Conservation (phyloP, 2,888 invertebrate genomes). For the Seira sanloemensis region DNA sequence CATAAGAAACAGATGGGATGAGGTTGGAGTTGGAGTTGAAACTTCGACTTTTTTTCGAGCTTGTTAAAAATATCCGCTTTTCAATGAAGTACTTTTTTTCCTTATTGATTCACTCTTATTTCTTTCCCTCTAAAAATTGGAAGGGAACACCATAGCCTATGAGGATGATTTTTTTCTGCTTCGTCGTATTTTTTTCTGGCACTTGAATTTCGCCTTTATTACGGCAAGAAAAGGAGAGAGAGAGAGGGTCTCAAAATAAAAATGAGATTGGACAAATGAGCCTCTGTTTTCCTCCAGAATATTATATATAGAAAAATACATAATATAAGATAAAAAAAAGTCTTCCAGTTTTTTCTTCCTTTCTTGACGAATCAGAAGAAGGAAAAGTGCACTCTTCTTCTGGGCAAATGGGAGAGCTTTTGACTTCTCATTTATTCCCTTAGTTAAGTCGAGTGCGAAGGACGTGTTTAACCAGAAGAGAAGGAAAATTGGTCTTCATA, state of each 20-base stretch:
- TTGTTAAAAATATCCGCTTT: conserved; percentile 52
- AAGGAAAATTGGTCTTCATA: neutral
- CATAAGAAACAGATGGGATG: neutral
- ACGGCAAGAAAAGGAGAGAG: conserved; percentile 16
- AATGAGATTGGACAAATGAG: conserved; percentile 34
- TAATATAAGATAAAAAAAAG: too few relatives aligned
- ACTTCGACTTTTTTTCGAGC: conserved; percentile 23
- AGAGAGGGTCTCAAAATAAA: conserved; percentile 12
- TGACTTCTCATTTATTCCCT: conserved; percentile 26
- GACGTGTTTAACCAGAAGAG: conserved; percentile 43
- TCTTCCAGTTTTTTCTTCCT: too few relatives aligned
- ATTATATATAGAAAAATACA: conserved; percentile 51
- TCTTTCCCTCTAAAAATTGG: conserved; percentile 17
- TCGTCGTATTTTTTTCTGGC: conserved; percentile 26
- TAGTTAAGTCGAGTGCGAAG: conserved; percentile 48
- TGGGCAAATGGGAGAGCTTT: neutral
- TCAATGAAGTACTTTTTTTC: conserved; percentile 13
- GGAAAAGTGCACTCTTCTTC: too few relatives aligned
- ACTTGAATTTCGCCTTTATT: conserved; percentile 55
- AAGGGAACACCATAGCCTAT: neutral
- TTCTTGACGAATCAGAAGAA: too few relatives aligned
- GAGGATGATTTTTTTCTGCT: conserved; percentile 12
- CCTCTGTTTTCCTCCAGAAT: neutral
- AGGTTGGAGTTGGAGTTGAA: too few relatives aligned
- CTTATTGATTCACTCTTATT: conserved; percentile 37